Conservation (phyloP, 2,113 vertebrate genomes). For the Antennarius striatus region DNA sequence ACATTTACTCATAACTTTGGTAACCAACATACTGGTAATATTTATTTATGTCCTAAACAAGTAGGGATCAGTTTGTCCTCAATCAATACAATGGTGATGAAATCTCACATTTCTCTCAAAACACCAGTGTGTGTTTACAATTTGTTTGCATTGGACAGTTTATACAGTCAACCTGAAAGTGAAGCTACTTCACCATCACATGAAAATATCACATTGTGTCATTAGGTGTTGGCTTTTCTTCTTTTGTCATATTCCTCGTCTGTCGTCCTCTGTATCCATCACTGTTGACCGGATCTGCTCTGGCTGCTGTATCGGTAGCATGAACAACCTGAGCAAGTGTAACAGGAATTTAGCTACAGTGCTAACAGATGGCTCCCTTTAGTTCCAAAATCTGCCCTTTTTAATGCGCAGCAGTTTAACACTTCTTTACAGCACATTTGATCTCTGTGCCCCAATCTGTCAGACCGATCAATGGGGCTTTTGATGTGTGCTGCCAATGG, state of each 20-base stretch:
- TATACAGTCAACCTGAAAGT: neutral
- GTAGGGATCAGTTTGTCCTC: neutral
- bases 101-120: constrained; percentile 25
- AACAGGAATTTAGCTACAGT: constrained; percentile 64
- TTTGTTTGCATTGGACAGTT: constrained; percentile 11
- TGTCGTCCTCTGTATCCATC: neutral
- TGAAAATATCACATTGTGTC: neutral
- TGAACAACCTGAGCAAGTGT: constrained; percentile 51
- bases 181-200: constrained; percentile 4
- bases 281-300: constrained; percentile 3
- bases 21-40: constrained; percentile 29
- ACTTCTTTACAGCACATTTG: constrained; percentile 75
- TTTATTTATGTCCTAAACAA: constrained; percentile 61
- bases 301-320: constrained; percentile 28
- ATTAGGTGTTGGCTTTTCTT: neutral
- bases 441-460: constrained; percentile 76
- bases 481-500: constrained; percentile 67
- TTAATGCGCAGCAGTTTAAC: constrained; percentile 72
- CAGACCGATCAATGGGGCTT: constrained; percentile 68
- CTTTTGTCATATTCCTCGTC: neutral
- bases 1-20: constrained; percentile 11
- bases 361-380: constrained; percentile 71
- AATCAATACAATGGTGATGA: constrained; percentile 21
- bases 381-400: constrained; percentile 60
- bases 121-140: constrained; percentile 51